These are phyloP conservation scores for Sicus ferrugineus DNA, from an alignment of 2,888 invertebrate genomes.

Conservation along the genomic window DNA sequence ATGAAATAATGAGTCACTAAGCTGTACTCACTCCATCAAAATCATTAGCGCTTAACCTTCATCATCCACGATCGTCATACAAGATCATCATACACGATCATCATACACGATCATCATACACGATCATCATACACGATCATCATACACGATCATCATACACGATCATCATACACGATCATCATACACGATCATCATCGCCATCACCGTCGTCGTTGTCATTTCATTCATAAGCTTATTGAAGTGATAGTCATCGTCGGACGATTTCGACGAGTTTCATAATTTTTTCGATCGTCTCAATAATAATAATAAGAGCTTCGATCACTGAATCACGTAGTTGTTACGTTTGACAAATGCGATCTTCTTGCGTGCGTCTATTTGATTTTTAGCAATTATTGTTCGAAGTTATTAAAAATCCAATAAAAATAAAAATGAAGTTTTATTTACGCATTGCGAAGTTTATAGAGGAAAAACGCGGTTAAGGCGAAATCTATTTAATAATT, in stretches of 20 bases:
- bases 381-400: constrained; percentile 30
- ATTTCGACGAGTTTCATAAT: not conserved
- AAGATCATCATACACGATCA: not conserved
- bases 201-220: not conserved
- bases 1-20: too few species aligned
- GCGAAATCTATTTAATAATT: too few species aligned
- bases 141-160: not conserved
- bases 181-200: not conserved
- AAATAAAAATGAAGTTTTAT: not conserved
- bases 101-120: not conserved
- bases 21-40: not conserved
- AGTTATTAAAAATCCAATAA: not conserved
- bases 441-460: too few species aligned
- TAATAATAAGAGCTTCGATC: not conserved
- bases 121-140: not conserved
- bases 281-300: not conserved
- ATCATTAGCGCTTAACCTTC: not conserved
- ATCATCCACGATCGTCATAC: not conserved
- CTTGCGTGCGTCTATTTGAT: constrained; percentile 27
- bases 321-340: constrained; percentile 6
- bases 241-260: not conserved
- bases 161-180: not conserved
- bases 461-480: too few species aligned
- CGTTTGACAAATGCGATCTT: constrained; percentile 31
- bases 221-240: not conserved